phyloP scores from a whole-genome alignment of 2,797 vertebrate genomes.

The Leptodactylus fallax region DNA sequence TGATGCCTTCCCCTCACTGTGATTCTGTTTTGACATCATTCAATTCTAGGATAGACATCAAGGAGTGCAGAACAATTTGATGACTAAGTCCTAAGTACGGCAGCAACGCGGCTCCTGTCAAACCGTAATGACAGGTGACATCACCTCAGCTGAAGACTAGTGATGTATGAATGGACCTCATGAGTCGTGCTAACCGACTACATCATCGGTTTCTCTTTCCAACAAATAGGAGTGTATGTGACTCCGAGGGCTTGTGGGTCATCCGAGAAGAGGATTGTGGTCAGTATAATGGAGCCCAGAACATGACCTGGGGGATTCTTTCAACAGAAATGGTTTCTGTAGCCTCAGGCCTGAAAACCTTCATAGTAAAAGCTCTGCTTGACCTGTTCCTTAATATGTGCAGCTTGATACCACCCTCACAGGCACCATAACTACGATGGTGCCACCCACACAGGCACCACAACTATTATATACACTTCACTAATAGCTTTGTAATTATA shows the following conservation, averaged over 20 bases:
- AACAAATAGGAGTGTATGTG: no score
- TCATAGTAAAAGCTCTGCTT: neutral
- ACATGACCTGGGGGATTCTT: neutral
- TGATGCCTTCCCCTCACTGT: neutral
- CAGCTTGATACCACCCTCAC: neutral
- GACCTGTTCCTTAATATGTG: neutral
- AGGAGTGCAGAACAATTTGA: conserved; percentile 9
- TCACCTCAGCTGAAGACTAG: conserved; percentile 20
- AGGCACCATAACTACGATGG: neutral
- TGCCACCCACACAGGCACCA: neutral
- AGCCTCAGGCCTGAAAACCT: neutral
- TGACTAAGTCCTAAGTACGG: neutral
- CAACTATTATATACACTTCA: neutral
- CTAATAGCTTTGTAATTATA: neutral
- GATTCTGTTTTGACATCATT: neutral
- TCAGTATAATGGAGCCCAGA: neutral
- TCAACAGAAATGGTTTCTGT: neutral
- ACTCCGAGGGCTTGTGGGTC: no score
- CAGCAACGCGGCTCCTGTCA: neutral
- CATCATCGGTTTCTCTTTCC: neutral
- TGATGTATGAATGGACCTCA: neutral
- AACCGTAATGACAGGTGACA: conserved; percentile 27
- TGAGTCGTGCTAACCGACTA: neutral
- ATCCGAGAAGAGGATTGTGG: no score
- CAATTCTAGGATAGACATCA: neutral